Evolutionary conservation across 2,113 vertebrate species (phyloP).

Genomic region (Grantiella picta): DNA sequence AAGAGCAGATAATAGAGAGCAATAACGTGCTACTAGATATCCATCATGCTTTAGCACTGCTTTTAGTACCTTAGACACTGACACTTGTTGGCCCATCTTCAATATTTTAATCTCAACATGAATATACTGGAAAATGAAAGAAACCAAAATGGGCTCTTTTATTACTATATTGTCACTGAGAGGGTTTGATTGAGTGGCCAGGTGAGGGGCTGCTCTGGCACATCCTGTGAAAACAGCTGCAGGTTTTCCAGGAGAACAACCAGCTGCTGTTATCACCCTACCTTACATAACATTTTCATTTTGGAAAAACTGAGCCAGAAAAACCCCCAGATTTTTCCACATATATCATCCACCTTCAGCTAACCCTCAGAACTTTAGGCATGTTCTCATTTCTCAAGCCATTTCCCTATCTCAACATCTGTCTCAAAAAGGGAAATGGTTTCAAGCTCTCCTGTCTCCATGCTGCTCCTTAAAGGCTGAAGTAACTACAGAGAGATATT

Average conservation of each 20-base stretch:
- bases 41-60: conserved; percentile 30
- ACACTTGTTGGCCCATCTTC: conserved; percentile 14
- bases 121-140: not conserved
- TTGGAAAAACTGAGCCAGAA: not conserved
- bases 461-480: not conserved
- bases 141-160: not conserved
- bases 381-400: not conserved
- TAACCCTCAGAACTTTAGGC: not conserved
- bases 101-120: not conserved
- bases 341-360: not conserved
- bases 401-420: not conserved
- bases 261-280: not conserved
- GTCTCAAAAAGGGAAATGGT: not conserved
- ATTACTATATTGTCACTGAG: not conserved
- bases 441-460: not conserved
- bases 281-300: not conserved
- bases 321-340: rapidly evolving
- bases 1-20: conserved; percentile 40
- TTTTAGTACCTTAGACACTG: conserved; percentile 19
- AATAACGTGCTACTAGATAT: conserved; percentile 15
- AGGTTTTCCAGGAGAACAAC: not conserved
- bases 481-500: not conserved
- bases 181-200: not conserved
- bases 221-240: not conserved
- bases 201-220: not conserved